Percentiles rank a stretch among this genome's conserved stretches.
phyloP scores from a whole-genome alignment of 2,888 invertebrate genomes.

The Chamaedrilus cognettii region DNA sequence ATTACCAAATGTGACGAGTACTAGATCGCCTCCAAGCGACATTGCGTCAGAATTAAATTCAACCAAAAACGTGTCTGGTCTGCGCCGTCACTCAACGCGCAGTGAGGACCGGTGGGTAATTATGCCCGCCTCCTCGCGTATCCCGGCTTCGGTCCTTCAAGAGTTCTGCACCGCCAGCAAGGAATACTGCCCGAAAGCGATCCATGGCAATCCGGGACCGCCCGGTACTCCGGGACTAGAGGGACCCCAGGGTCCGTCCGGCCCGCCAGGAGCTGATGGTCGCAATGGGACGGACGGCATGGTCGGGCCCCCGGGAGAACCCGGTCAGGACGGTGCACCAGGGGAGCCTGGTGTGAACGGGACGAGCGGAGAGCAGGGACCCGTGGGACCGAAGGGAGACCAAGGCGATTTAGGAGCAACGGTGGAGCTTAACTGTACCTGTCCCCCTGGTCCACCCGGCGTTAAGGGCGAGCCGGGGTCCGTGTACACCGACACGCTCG shows the following conservation, averaged over 20 bases:
- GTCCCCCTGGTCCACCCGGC: background rate
- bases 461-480: background rate
- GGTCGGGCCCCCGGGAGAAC: background rate
- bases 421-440: background rate
- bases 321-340: background rate
- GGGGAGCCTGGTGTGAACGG: background rate
- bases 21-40: too few species aligned
- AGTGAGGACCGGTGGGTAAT: too few species aligned
- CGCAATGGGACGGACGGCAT: background rate
- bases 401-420: background rate
- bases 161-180: slow-evolving; percentile 32
- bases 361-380: background rate
- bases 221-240: slow-evolving; percentile 13
- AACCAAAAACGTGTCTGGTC: too few species aligned
- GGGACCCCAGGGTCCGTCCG: background rate
- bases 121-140: background rate
- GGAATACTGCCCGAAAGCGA: slow-evolving; percentile 25
- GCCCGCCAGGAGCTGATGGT: background rate
- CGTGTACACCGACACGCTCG: background rate
- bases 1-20: too few species aligned
- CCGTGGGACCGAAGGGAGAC: too few species aligned
- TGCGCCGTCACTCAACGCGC: too few species aligned
- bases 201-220: slow-evolving; percentile 21
- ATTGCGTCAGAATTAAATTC: too few species aligned
- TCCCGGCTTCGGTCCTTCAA: slow-evolving; percentile 16